Evolutionary conservation across 2,113 vertebrate genomes (phyloP).

Genomic region (Alethe diademata): DNA sequence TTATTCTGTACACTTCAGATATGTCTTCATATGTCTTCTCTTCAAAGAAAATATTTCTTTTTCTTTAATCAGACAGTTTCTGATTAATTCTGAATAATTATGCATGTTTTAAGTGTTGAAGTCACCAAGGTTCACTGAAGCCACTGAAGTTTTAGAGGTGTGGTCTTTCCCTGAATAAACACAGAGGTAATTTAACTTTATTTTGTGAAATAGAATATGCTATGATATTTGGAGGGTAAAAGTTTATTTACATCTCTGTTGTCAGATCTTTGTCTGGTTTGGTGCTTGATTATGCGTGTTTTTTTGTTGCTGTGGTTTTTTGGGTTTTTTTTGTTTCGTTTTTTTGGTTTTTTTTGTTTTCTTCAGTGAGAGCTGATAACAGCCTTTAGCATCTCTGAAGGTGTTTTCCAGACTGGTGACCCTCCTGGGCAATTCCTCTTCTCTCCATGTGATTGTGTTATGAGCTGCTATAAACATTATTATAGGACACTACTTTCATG

Average conservation of each 20-base stretch:
- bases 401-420: not conserved
- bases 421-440: not conserved
- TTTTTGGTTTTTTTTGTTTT: not conserved
- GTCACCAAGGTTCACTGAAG: not conserved
- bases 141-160: not conserved
- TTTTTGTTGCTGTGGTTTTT: too few species aligned
- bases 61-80: not conserved
- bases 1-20: not conserved
- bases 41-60: not conserved
- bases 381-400: not conserved
- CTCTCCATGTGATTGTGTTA: not conserved
- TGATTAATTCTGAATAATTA: not conserved
- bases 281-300: too few species aligned
- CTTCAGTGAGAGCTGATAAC: not conserved
- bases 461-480: not conserved
- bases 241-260: not conserved
- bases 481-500: not conserved
- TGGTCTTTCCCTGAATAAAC: not conserved
- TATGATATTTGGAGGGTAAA: not conserved
- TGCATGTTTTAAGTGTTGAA: not conserved
- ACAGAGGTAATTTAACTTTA: not conserved
- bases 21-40: too few species aligned
- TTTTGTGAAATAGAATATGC: not conserved
- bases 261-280: too few species aligned
- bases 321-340: too few species aligned